Evolutionary conservation across 2,888 invertebrate genomes (phyloP).

Genomic region (Drosophila pseudotalamancana): DNA sequence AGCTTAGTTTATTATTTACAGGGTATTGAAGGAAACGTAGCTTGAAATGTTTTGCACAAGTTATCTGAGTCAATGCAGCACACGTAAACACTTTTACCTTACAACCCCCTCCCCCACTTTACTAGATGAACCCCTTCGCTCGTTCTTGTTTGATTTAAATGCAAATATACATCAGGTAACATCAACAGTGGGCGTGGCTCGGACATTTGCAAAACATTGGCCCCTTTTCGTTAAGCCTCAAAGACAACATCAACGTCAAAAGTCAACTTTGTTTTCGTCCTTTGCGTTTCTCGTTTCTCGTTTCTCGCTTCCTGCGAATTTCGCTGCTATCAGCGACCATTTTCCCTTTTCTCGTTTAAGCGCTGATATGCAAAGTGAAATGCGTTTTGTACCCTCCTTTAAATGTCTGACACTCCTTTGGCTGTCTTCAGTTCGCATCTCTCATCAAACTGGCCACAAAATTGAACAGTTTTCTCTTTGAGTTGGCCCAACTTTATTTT

Average conservation of each 20-base stretch:
- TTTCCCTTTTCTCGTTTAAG: conserved; percentile 30
- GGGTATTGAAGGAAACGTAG: conserved; percentile 33
- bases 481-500: conserved; percentile 13
- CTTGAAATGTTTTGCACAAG: conserved; percentile 32
- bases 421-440: not conserved
- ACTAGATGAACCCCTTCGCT: not conserved
- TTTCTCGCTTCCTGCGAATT: conserved; percentile 6
- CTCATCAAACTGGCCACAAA: conserved; percentile 30
- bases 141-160: conserved; percentile 63
- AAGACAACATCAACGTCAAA: conserved; percentile 29
- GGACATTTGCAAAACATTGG: conserved; percentile 5
- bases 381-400: conserved; percentile 44
- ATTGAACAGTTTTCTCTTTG: conserved; percentile 17
- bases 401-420: not conserved
- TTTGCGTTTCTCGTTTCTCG: conserved; percentile 1
- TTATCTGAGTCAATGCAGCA: conserved; percentile 20
- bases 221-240: not conserved
- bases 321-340: conserved; percentile 28
- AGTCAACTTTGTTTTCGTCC: conserved; percentile 6
- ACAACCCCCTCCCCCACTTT: not conserved
- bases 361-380: conserved; percentile 70
- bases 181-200: not conserved
- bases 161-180: conserved; percentile 60
- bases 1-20: not conserved
- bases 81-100: conserved; percentile 5